These are phyloP conservation scores for Echeneis naucrates DNA, from an alignment of 2,797 vertebrate genomes.

Conservation along the genomic window DNA sequence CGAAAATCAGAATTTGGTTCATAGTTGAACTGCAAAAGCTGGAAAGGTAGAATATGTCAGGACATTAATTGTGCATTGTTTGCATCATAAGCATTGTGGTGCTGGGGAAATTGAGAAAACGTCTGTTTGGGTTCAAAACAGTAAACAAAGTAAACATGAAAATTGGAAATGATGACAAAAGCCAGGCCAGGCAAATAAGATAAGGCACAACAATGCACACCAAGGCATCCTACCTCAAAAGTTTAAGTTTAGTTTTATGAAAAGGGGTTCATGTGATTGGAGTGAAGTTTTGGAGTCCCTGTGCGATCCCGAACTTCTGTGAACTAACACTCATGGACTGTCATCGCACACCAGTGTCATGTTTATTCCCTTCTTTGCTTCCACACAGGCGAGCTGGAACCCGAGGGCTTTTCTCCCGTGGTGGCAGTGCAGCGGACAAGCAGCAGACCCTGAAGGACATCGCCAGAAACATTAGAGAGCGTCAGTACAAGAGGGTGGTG, in stretches of 20 bases:
- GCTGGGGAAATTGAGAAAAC: no score
- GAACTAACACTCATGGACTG: background rate
- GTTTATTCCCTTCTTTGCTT: background rate
- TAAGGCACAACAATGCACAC: no score
- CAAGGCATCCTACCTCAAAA: background rate
- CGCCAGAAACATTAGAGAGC: constrained; percentile 79
- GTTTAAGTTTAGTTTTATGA: background rate
- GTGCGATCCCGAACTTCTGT: background rate
- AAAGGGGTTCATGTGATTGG: background rate
- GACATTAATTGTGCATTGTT: no score
- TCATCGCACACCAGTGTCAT: background rate
- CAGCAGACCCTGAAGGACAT: constrained; percentile 85
- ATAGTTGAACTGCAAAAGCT: no score
- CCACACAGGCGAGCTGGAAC: constrained; percentile 41
- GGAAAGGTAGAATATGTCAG: no score
- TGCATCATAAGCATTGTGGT: no score
- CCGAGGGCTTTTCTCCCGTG: constrained; percentile 69
- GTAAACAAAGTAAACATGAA: no score
- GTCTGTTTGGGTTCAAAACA: no score
- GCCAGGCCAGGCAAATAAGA: no score
- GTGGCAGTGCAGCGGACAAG: constrained; percentile 46
- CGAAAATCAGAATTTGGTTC: no score
- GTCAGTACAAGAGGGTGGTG: constrained; percentile 84
- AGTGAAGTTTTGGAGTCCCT: background rate
- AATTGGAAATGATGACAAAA: no score